Evolutionary conservation across 2,797 vertebrate genomes (phyloP), one percentile per base, ranked within the genome.

Genomic region (Rhabdophis nuchalis): DNA sequence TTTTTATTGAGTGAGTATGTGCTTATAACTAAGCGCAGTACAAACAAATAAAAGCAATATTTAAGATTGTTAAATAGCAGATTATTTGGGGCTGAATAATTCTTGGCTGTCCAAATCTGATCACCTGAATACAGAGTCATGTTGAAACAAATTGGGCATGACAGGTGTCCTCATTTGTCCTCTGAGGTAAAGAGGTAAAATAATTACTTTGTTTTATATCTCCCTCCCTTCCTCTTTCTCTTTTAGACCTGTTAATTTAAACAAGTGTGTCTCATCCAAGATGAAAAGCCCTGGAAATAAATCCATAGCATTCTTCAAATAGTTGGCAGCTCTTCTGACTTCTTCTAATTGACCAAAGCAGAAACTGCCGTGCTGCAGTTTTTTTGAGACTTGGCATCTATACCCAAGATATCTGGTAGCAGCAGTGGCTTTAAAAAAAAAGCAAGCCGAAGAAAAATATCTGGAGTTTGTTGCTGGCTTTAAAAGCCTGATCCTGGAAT

Each of bases 361-460:
- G 92, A 96, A 92, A 89, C 58, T 93, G 94, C 93, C 92, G 93
- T 95, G 94, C 16, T 91, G 92, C 88, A 93, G 89, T 29, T 61
- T 68, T 95, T 95, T 92, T 90, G 92, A 94, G 91, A 96, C 93
- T 96, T 95, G 85, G 92, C 94, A 88, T 96, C 93, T 94, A 93
- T 93, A 87, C 86, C 89, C 56, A 85, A 20, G 91, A 7, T 92
- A 95, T 93, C 93, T 91, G 92, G 77, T 50, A 92, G 60, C 94
- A 93, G 93, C 87, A 91, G 72, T 91, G 95, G 91, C 32, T 64
- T 41, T n/a, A 50, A 54, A 82, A 36, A 68, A 82, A 58, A 1
- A 68, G 16, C 0, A 68, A n/a, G 5, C 0, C 60, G 53, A 91
- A 90, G 53, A 90, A 77, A 64, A 36, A 72, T 90, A 95, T 87